Evolutionary conservation across 1,140 invertebrate species (phyloP).

Genomic region (Mamestra configurata): DNA sequence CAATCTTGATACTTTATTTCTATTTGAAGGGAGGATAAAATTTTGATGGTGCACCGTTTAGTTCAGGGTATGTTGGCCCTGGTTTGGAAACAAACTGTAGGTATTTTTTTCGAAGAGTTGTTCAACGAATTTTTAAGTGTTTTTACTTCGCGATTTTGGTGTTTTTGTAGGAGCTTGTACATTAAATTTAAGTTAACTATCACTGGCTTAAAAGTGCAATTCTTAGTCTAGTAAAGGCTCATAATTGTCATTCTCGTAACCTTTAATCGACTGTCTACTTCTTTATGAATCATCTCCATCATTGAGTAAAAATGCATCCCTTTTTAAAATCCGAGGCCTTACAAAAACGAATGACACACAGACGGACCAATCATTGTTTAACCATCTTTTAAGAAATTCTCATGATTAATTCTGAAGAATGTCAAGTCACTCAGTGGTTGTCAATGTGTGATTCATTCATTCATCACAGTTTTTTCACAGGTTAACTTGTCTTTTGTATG

Average conservation of each 20-base stretch:
- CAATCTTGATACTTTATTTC: constrained; percentile 24
- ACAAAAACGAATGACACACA: not conserved
- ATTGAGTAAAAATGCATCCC: too few species aligned
- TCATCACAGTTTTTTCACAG: not conserved
- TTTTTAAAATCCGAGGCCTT: too few species aligned
- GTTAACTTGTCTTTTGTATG: not conserved
- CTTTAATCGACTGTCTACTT: too few species aligned
- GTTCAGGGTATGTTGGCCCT: not conserved
- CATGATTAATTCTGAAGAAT: not conserved
- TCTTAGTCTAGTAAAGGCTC: too few species aligned
- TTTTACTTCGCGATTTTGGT: too few species aligned
- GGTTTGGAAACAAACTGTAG: not conserved
- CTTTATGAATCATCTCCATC: too few species aligned
- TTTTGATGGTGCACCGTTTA: constrained; percentile 7
- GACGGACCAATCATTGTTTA: not conserved
- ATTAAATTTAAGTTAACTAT: too few species aligned
- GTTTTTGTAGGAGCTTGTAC: too few species aligned
- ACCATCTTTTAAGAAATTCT: not conserved
- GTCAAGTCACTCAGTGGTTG: constrained; percentile 2
- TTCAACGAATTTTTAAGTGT: too few species aligned
- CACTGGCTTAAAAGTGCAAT: too few species aligned
- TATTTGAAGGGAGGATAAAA: constrained; percentile 13
- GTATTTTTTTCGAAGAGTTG: too few species aligned
- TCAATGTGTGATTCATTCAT: not conserved
- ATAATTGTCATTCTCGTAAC: too few species aligned